Base-by-base conservation (phyloP, 2,888 invertebrate species). In the Stenolophus ochropezus region DNA sequence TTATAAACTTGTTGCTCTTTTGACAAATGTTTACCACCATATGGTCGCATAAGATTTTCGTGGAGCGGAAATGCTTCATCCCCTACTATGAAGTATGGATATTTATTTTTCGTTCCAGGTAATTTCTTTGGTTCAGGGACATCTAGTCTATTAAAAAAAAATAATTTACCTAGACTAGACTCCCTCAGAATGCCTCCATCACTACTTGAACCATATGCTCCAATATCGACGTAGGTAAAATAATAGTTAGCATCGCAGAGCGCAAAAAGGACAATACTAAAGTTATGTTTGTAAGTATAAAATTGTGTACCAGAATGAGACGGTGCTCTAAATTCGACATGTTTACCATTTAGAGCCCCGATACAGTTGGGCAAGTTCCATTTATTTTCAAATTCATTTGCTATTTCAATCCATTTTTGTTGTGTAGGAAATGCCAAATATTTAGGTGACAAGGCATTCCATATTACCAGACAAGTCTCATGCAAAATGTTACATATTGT, bases 221-320 rank as follows among this genome's bases (percentile, higher is more conserved):
- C 87, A 78, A 86, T 85, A 83, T 86, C 85, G 14, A 85, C 84
- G 27, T 84, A 82, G 49, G 85, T 58, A 21, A 58, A 58, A 11
- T 21, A 11, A 21, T 58, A 58, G n/a, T 58, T 23, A 8, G 58
- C 58, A 82, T 86, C 86, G 80, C 86, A 86, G 49, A 85, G 56
- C 42, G 85, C 87, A 75, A 87, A 83, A 25, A 87, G 81, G 16
- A 86, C 86, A 47, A 88, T 84, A 83, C 87, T 87, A 78, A 82
- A 85, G 58, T 69, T 83, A 74, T 84, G 83, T 85, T 88, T 87
- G 83, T 87, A 87, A 23, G 21, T 58, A 21, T 21, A 58, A 23
- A 23, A 58, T n/a, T 58, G 58, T 18, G 21, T 21, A 4, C 58
- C 58, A 23, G 23, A 23, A 8, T 58, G 2, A 23, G 18, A 21